Conservation (phyloP, 2,888 invertebrate genomes). For the Protonemura montana region DNA sequence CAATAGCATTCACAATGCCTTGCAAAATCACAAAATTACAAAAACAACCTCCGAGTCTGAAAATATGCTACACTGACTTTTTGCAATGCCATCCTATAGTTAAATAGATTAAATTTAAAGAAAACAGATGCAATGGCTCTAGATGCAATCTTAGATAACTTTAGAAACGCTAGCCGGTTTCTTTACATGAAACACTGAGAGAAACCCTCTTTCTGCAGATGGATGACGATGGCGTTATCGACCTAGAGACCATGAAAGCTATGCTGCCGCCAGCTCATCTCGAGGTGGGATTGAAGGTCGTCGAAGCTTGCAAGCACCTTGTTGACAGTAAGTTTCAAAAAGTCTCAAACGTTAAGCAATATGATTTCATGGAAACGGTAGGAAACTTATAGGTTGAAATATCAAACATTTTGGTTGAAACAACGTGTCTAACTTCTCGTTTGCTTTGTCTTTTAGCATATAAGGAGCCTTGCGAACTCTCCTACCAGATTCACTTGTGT, state of each 20-base stretch:
- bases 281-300: slow-evolving; percentile 13
- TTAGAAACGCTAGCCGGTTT: neutral
- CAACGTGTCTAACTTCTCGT: neutral
- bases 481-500: slow-evolving; percentile 29
- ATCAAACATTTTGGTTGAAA: no score
- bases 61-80: no score
- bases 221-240: slow-evolving; percentile 58
- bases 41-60: no score
- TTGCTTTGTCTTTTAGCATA: slow-evolving; percentile 8
- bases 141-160: no score
- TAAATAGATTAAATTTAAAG: no score
- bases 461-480: slow-evolving; percentile 12
- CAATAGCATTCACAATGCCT: no score
- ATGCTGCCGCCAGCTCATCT: slow-evolving; percentile 54
- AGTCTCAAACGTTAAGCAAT: no score
- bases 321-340: neutral
- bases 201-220: slow-evolving; percentile 53
- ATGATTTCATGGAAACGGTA: no score
- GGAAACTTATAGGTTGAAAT: no score
- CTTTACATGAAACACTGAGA: neutral
- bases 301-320: slow-evolving; percentile 20
- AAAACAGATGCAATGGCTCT: no score
- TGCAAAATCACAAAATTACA: no score
- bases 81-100: no score
- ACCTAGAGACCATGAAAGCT: slow-evolving; percentile 57